These are phyloP conservation scores for Takifugu rubripes DNA, from an alignment of 2,797 vertebrate species.

Conservation along the genomic window DNA sequence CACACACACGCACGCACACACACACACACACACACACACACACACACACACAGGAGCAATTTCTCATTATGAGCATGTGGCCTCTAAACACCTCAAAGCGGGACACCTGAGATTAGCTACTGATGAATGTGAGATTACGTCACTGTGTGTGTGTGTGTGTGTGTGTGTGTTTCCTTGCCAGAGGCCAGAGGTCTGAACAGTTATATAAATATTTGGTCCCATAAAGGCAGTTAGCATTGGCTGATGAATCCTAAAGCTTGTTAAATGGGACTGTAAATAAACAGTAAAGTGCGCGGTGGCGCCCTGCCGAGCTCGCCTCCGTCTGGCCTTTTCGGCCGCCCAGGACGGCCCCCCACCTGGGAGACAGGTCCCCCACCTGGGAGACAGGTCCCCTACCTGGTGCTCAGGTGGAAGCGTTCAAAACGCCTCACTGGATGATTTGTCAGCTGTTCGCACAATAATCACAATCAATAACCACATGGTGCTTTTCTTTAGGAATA, in stretches of 20 bases:
- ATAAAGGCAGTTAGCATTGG: slow-evolving; percentile 53
- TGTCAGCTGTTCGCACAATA: slow-evolving; percentile 4
- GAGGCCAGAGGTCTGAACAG: slow-evolving; percentile 46
- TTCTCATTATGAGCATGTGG: slow-evolving; percentile 16
- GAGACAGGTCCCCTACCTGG: slow-evolving; percentile 27
- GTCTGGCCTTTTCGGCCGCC: slow-evolving; percentile 35
- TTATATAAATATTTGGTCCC: slow-evolving; percentile 71
- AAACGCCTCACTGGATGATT: slow-evolving; percentile 31
- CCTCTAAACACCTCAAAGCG: no score
- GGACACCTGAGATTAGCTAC: no score
- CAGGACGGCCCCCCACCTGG: slow-evolving; percentile 50
- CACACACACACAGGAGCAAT: slow-evolving; percentile 25
- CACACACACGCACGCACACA: slow-evolving; percentile 12
- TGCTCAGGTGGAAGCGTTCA: slow-evolving; percentile 27
- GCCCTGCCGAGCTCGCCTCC: slow-evolving; percentile 56
- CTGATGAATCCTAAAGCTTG: slow-evolving; percentile 74
- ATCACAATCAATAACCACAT: no score
- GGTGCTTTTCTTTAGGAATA: slow-evolving; percentile 20
- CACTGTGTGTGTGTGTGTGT: slow-evolving; percentile 20
- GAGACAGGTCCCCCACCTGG: slow-evolving; percentile 48
- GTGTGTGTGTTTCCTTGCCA: slow-evolving; percentile 35
- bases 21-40: slow-evolving; percentile 7
- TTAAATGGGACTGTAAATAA: slow-evolving; percentile 76
- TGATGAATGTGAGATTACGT: background rate
- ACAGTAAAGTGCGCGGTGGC: slow-evolving; percentile 55